Evolutionary conservation across 2,888 invertebrate genomes (phyloP), one percentile per base, ranked within the genome.

Genomic region (Dimorphilus gyrociliatus): DNA sequence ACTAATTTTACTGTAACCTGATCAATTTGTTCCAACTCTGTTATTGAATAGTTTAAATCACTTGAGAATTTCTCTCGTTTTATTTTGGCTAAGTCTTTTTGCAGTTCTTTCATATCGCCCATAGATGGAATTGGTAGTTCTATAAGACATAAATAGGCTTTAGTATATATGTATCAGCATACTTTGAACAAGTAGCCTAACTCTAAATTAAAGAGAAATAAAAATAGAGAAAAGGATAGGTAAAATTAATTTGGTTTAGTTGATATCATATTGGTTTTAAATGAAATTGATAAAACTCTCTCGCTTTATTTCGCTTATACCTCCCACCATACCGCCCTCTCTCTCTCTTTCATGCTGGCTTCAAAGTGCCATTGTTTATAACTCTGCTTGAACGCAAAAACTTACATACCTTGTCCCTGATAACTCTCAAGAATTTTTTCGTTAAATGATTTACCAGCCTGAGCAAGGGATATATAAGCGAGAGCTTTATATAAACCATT

Each of bases 401-500:
- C n/a, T n/a, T n/a, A 6, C 30, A 28, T 38, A 58, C 61, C 61
- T 51, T 53, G 54, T 15, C 56, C 60, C 29, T 57, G 47, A 40
- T 49, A 61, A 17, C 49, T 49, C 27, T 61, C 60, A 18, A 61
- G 41, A 10, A 59, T 35, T 40, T 60, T 61, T 23, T 60, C 60
- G 45, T 48, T 59, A 36, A 61, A 42, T 14, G 48, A 37, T 40
- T 56, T 62, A 4, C 63, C 63, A 36, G 62, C 62, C 34, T 63
- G 63, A 14, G 62, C 60, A 27, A 63, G 38, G 6, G 63, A 62
- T 30, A 54, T 55, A 3, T 63, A 41, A 12, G 63, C 60, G 26
- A 63, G 41, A 16, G 60, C 59, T 41, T 62, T 62, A 41, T 62
- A 63, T n/a, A 63, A 40, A 7, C 60, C 61, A 46, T 46, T 53